Percentiles rank a stretch among this genome's conserved stretches.
Evolutionary conservation across 2,113 vertebrate genomes (phyloP).

Genomic region (Neofelis nebulosa): DNA sequence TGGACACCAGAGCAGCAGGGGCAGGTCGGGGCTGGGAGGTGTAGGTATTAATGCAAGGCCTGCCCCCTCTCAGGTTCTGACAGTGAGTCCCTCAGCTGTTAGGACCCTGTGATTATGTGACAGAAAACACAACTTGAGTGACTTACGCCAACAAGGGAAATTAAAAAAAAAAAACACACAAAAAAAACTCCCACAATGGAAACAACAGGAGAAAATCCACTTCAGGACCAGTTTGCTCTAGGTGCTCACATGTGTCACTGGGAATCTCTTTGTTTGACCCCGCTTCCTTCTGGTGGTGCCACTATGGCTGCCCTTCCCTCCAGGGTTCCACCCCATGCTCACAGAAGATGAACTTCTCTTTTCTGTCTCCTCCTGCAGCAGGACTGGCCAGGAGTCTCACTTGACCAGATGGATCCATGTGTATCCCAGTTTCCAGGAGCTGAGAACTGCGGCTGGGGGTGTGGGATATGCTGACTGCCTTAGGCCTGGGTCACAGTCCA

Average conservation of each 20-base stretch:
- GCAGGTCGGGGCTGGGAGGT: not conserved
- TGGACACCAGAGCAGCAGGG: not conserved
- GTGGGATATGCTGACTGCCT: not conserved
- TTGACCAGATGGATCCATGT: not conserved
- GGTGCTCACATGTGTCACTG: not conserved
- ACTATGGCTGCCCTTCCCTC: not conserved
- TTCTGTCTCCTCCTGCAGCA: too few species aligned
- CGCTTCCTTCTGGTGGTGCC: not conserved
- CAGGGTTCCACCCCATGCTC: not conserved
- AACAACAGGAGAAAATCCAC: not conserved
- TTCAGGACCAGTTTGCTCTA: not conserved
- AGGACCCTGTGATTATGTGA: not conserved
- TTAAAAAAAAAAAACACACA: too few species aligned
- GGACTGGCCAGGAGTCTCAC: not conserved
- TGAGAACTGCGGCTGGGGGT: not conserved
- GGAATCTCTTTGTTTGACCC: too few species aligned
- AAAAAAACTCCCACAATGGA: not conserved
- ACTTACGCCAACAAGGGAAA: not conserved
- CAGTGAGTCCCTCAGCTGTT: not conserved
- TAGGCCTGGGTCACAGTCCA: not conserved
- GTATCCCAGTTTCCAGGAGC: not conserved
- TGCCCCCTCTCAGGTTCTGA: not conserved
- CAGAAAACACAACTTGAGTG: not conserved
- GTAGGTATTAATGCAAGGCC: not conserved
- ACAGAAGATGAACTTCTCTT: not conserved